Conservation (phyloP, 2,888 invertebrate species). For the Thumatha senex region DNA sequence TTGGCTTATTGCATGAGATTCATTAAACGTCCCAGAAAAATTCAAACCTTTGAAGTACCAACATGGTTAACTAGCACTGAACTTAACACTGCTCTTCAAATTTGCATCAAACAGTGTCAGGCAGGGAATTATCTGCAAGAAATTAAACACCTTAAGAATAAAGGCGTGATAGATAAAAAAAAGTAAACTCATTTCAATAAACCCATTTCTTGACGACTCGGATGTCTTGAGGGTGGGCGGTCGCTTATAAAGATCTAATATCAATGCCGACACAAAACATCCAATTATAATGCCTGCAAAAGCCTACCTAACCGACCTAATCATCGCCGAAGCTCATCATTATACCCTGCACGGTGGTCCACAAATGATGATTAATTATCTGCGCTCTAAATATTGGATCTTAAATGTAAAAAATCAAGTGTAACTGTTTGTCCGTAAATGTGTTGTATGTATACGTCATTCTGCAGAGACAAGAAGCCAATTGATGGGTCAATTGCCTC, state of each 20-base stretch:
- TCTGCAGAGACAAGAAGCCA: constrained; percentile 3
- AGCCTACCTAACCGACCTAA: constrained; percentile 8
- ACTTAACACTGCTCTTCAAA: background rate
- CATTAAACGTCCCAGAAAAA: background rate
- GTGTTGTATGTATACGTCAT: background rate
- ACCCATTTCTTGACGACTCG: constrained; percentile 16
- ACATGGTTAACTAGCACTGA: background rate
- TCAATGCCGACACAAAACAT: constrained; percentile 10
- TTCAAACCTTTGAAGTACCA: background rate
- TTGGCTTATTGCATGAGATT: too few relatives aligned
- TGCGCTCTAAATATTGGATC: constrained; percentile 26
- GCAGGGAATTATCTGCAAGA: constrained; percentile 7
- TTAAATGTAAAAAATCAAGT: constrained; percentile 10
- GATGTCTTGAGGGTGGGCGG: constrained; percentile 20
- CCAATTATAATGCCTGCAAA: constrained; percentile 18
- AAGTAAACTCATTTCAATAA: constrained; percentile 9
- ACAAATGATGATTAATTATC: constrained; percentile 22
- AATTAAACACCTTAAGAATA: constrained; percentile 7
- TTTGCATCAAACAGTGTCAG: constrained; percentile 1
- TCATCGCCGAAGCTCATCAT: constrained; percentile 26
- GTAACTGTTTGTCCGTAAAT: background rate
- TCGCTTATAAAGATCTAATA: constrained; percentile 10
- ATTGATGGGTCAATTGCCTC: constrained; percentile 26
- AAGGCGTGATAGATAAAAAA: constrained; percentile 5
- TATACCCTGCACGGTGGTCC: constrained; percentile 30